These are phyloP conservation scores for Ochropleura leucogaster DNA, from an alignment of 2,888 invertebrate genomes.

Conservation along the genomic window DNA sequence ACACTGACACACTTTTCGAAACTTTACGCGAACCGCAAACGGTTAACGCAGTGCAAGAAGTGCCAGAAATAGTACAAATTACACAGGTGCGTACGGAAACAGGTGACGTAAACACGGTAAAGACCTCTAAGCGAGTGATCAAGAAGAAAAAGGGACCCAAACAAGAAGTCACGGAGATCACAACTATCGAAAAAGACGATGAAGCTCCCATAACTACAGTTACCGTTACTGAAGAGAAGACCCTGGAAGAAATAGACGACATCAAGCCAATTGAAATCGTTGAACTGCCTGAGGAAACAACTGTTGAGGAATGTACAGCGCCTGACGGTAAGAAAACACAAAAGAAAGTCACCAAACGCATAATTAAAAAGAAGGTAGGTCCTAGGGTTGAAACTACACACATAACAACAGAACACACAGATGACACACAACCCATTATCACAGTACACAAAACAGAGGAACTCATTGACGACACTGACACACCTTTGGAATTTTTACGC, in stretches of 20 bases:
- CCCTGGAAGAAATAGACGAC: slow-evolving; percentile 58
- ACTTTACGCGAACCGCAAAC: slow-evolving; percentile 34
- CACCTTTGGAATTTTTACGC: background rate
- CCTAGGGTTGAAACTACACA: background rate
- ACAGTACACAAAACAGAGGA: slow-evolving; percentile 18
- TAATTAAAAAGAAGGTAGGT: slow-evolving; percentile 44
- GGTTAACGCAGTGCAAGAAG: slow-evolving; percentile 56
- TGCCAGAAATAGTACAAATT: slow-evolving; percentile 65
- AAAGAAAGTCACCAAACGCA: slow-evolving; percentile 38
- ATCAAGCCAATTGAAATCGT: slow-evolving; percentile 56
- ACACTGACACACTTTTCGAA: slow-evolving; percentile 57
- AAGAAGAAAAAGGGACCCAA: slow-evolving; percentile 63
- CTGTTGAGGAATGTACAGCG: background rate
- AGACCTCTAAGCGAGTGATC: slow-evolving; percentile 71
- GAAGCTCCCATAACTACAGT: slow-evolving; percentile 60
- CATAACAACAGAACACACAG: slow-evolving; percentile 7
- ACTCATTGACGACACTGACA: background rate
- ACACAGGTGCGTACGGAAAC: slow-evolving; percentile 61
- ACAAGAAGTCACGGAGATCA: slow-evolving; percentile 67
- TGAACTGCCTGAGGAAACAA: slow-evolving; percentile 60
- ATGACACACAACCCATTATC: slow-evolving; percentile 2
- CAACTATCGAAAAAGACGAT: slow-evolving; percentile 42
- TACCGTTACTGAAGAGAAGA: slow-evolving; percentile 77
- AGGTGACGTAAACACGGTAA: slow-evolving; percentile 72
- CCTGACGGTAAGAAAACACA: slow-evolving; percentile 18